Conservation (phyloP, 1,140 invertebrate species). For the Meteorus sp. region DNA sequence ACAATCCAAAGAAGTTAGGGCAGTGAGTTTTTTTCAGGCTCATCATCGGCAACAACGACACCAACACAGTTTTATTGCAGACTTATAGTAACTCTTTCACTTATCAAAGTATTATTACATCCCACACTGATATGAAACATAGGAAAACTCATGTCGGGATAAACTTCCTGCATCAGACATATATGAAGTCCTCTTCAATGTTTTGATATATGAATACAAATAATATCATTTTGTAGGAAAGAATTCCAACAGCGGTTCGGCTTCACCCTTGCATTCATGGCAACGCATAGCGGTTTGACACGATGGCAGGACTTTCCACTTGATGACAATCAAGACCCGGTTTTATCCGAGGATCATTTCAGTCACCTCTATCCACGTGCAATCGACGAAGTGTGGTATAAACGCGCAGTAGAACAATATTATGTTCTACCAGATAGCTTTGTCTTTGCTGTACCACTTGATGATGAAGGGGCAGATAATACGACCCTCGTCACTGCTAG, state of each 20-base stretch:
- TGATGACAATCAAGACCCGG: slow-evolving; percentile 35
- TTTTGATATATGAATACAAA: neutral
- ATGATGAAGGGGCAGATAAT: slow-evolving; percentile 65
- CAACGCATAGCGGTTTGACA: slow-evolving; percentile 86
- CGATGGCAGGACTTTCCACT: slow-evolving; percentile 79
- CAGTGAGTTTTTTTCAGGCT: slow-evolving; percentile 1
- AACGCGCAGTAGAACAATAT: slow-evolving; percentile 87
- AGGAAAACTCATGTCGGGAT: no score
- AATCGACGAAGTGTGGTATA: slow-evolving; percentile 93
- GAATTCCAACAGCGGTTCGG: slow-evolving; percentile 83
- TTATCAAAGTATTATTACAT: no score
- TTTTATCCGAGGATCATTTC: slow-evolving; percentile 46
- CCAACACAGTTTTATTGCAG: no score
- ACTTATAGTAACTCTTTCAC: no score
- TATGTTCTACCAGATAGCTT: slow-evolving; percentile 79
- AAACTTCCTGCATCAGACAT: no score
- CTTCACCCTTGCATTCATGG: slow-evolving; percentile 81
- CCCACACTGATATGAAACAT: no score
- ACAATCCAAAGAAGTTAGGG: neutral
- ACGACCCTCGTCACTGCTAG: slow-evolving; percentile 83
- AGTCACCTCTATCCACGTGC: slow-evolving; percentile 60
- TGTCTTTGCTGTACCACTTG: slow-evolving; percentile 85
- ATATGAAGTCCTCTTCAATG: no score
- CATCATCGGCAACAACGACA: no score
- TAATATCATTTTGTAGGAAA: slow-evolving; percentile 61